A percentile compares a stretch with the other conserved stretches of the same genome.
phyloP scores from a whole-genome alignment of 1,140 invertebrate genomes.

The Drosophila setifemur region DNA sequence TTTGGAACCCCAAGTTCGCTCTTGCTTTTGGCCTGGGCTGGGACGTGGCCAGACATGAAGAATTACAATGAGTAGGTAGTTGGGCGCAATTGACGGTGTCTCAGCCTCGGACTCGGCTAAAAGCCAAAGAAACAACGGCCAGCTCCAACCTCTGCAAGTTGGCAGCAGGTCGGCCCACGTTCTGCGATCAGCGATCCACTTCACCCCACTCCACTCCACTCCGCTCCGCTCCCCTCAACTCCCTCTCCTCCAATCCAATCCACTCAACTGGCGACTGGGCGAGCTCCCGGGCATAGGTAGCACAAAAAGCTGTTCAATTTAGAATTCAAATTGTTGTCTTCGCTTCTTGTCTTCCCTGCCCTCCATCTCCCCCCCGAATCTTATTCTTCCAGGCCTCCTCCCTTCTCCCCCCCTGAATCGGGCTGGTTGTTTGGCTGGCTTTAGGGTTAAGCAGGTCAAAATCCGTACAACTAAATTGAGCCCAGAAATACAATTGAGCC shows the following conservation, averaged over 20 bases:
- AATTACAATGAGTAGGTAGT: conserved; percentile 81
- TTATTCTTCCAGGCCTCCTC: conserved; percentile 2
- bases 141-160: conserved; percentile 53
- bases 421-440: conserved; percentile 31
- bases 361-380: neutral
- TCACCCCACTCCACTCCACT: neutral
- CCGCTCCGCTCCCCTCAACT: conserved; percentile 1
- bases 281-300: conserved; percentile 79
- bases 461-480: conserved; percentile 81
- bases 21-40: conserved; percentile 17
- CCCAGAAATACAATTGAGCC: conserved; percentile 72
- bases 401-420: neutral
- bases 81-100: conserved; percentile 74
- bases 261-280: conserved; percentile 42
- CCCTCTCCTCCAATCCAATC: conserved; percentile 9
- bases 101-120: conserved; percentile 9
- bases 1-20: conserved; percentile 6
- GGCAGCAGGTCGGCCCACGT: conserved; percentile 78
- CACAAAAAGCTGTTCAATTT: conserved; percentile 81
- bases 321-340: conserved; percentile 81
- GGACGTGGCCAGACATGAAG: conserved; percentile 72
- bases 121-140: conserved; percentile 10
- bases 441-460: conserved; percentile 80
- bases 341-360: conserved; percentile 58
- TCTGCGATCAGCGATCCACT: conserved; percentile 35